Conservation (phyloP, 2,113 vertebrate species). For the Colossoma macropomum region DNA sequence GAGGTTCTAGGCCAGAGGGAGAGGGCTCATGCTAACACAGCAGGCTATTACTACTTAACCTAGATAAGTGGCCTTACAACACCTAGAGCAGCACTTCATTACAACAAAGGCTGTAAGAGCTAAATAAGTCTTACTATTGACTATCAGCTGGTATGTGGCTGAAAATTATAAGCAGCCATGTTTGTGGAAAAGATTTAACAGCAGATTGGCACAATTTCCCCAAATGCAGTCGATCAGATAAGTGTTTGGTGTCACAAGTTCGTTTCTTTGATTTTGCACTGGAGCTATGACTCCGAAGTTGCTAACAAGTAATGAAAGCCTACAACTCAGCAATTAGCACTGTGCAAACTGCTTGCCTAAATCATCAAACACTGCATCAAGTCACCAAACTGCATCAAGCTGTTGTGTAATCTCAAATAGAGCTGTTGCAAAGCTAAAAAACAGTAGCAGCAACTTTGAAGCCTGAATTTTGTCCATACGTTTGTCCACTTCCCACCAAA, state of each 20-base stretch:
- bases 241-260: no score
- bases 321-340: neutral
- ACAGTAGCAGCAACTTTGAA: neutral
- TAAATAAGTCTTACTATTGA: slow-evolving; percentile 21
- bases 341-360: neutral
- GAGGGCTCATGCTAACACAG: slow-evolving; percentile 19
- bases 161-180: neutral
- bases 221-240: no score
- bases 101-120: neutral
- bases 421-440: neutral
- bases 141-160: neutral
- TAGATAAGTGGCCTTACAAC: slow-evolving; percentile 28
- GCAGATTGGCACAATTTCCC: neutral
- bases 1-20: slow-evolving; percentile 27
- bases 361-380: neutral
- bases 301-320: neutral
- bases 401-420: neutral
- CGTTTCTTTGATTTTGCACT: no score
- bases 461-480: neutral
- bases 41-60: slow-evolving; percentile 29
- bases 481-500: slow-evolving; percentile 3
- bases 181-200: no score
- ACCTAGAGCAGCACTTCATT: slow-evolving; percentile 15
- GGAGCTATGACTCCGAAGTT: no score
- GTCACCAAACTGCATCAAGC: neutral